A percentile compares a stretch with the other conserved stretches of the same genome.
Conservation (phyloP, 2,888 invertebrate species). For the Phalangium opilio region DNA sequence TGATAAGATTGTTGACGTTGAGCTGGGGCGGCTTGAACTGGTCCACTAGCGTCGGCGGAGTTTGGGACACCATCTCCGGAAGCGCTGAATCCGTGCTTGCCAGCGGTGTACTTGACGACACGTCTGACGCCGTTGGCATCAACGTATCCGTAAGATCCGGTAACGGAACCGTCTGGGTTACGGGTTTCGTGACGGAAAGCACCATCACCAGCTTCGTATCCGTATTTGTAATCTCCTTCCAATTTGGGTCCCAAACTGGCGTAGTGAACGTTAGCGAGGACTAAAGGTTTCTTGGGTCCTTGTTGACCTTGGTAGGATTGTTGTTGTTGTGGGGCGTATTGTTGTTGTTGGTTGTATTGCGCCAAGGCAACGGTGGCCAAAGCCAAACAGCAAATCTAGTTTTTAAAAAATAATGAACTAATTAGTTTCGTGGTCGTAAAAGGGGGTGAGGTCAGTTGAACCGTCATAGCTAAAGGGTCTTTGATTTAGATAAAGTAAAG, state of each 20-base stretch:
- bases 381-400: no score
- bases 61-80: slow-evolving; percentile 16
- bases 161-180: slow-evolving; percentile 16
- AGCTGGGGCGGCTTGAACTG: slow-evolving; percentile 8
- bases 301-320: no score
- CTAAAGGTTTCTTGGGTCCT: no score
- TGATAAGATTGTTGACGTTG: slow-evolving; percentile 10
- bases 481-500: no score
- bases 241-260: slow-evolving; percentile 15
- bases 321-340: no score
- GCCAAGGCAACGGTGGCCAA: no score
- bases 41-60: slow-evolving; percentile 9
- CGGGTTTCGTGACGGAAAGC: slow-evolving; percentile 18
- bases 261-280: slow-evolving; percentile 10
- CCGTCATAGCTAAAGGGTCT: no score
- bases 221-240: slow-evolving; percentile 19
- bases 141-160: slow-evolving; percentile 18
- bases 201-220: slow-evolving; percentile 17
- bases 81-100: slow-evolving; percentile 20
- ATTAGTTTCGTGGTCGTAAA: no score
- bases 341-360: no score
- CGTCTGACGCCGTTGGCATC: slow-evolving; percentile 13
- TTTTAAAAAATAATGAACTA: no score
- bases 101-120: slow-evolving; percentile 21
- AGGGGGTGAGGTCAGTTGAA: no score